Evolutionary conservation across 2,888 invertebrate genomes (phyloP), one percentile per base, ranked within the genome.

Genomic region (Hydraecia micacea): DNA sequence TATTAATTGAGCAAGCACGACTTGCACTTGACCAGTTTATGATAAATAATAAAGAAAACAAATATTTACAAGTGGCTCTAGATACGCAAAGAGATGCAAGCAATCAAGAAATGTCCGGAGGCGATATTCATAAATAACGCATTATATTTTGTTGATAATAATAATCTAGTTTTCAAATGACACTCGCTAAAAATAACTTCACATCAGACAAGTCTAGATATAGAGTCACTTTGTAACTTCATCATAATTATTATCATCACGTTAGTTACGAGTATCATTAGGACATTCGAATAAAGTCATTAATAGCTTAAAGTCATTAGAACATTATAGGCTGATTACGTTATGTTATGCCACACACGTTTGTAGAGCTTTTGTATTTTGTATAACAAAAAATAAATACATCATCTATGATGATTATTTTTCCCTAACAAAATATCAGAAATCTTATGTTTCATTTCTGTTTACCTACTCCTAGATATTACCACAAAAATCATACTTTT

Each of bases 141-240:
- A 60, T 81, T 81, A 77, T 67, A 77, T 75, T 75, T 68, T 58
- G 75, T 75, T 70, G 42, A 52, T 76, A 69, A 80, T 60, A 75
- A 70, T 70, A 82, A 77, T 80, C 77, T 70, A 67, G 60, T 67
- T 77, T 62, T 55, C 21, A 66, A 70, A 76, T 70, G 77, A 76
- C 81, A 70, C 52, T 28, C 6, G 46, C 28, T 76, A 68, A 71
- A 67, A 77, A 81, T 71, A 81, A 77, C 55, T 60, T 9, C 1
- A 21, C 39, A 25, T 36, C 13, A 67, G 36, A 55, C 52, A 60
- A 13, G 68, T 69, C 42, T n/a, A 46, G 18, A 46, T 28, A 49
- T 28, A 6, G 32, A 62, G 21, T 42, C 70, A n/a, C 42, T 63
- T 36, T 13, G 60, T 42, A 7, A 39, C 39, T 49, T 58, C 25